Percentiles rank a stretch among this genome's conserved stretches.
phyloP scores from a whole-genome alignment of 2,888 invertebrate species.

The Eristalis tenax region DNA sequence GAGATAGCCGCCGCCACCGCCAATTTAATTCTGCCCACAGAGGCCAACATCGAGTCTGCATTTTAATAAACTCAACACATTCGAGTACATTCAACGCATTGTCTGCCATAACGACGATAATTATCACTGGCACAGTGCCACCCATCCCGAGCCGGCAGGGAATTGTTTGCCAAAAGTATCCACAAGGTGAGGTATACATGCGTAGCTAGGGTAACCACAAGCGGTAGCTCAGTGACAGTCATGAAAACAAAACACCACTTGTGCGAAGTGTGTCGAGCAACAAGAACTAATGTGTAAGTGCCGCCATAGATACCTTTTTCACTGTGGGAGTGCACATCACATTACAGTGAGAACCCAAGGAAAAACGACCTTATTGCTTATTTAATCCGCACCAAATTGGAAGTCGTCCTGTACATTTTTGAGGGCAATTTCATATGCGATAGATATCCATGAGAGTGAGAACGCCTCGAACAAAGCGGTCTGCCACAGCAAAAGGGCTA shows the following conservation, averaged over 20 bases:
- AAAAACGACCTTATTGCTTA: conserved; percentile 8
- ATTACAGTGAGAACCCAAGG: background rate
- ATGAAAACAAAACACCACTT: conserved; percentile 61
- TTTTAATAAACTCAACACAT: background rate
- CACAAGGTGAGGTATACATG: background rate
- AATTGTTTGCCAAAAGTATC: background rate
- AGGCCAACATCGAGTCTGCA: background rate
- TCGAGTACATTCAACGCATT: background rate
- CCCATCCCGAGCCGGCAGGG: background rate
- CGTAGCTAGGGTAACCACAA: background rate
- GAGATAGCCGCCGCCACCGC: background rate
- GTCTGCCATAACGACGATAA: background rate
- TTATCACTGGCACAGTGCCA: background rate
- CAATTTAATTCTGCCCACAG: background rate
- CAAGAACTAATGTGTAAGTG: conserved; percentile 10
- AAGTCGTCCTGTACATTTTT: background rate
- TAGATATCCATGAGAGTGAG: background rate
- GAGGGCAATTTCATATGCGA: background rate
- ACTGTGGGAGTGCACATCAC: background rate
- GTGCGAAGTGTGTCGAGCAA: conserved; percentile 32
- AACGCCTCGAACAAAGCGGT: background rate
- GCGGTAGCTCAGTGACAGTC: conserved; percentile 22
- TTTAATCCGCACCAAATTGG: conserved; percentile 19
- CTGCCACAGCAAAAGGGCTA: background rate
- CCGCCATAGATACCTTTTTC: background rate